A percentile compares a stretch with the other conserved stretches of the same genome.
Conservation (phyloP, 2,113 vertebrate species). For the Oryctolagus cuniculus region DNA sequence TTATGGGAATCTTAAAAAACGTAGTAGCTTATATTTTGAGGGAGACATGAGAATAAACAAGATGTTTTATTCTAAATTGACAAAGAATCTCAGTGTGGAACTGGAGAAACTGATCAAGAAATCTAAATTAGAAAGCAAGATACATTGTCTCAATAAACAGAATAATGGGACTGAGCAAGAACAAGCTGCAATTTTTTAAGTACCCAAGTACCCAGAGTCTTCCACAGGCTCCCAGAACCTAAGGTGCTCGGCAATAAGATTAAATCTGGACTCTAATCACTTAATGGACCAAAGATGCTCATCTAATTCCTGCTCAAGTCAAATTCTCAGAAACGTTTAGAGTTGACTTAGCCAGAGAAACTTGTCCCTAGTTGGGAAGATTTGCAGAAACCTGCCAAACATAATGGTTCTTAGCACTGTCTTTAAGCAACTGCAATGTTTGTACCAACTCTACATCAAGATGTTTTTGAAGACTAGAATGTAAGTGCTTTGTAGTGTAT, state of each 20-base stretch:
- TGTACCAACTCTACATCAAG: background rate
- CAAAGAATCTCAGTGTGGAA: background rate
- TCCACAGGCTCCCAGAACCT: background rate
- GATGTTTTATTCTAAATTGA: background rate
- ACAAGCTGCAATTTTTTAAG: background rate
- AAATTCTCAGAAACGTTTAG: background rate
- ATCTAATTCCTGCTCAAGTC: background rate
- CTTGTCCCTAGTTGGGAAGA: background rate
- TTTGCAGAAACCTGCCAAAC: background rate
- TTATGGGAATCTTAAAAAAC: constrained; percentile 3
- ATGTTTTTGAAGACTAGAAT: constrained; percentile 12
- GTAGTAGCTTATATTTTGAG: background rate
- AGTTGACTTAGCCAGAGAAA: background rate
- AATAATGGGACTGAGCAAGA: background rate
- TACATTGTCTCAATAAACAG: background rate
- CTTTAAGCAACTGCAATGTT: background rate
- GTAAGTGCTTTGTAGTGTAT: background rate
- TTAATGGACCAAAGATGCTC: background rate
- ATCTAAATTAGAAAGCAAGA: constrained; percentile 38
- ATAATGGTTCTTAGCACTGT: background rate
- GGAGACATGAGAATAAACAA: background rate
- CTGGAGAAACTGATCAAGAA: background rate
- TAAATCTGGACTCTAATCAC: background rate
- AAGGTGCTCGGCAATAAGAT: background rate
- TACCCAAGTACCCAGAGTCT: background rate